Conservation (phyloP, 2,797 vertebrate genomes). For the Onychomys arenicola region DNA sequence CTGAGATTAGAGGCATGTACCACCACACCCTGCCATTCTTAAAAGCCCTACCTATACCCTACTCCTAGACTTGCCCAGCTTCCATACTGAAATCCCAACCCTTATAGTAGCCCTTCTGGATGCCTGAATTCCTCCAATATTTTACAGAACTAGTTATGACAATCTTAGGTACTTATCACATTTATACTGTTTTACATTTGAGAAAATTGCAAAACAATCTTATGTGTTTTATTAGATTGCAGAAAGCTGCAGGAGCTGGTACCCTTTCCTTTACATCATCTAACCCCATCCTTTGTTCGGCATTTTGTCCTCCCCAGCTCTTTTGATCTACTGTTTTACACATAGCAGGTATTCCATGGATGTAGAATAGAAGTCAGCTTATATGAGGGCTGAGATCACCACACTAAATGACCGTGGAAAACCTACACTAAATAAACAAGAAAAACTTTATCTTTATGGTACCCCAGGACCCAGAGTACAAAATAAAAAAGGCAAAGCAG, state of each 20-base stretch:
- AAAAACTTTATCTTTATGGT: not conserved
- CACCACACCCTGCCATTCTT: not conserved
- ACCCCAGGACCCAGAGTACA: not conserved
- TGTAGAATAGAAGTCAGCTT: not conserved
- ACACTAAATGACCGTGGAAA: not conserved
- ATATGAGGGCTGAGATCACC: not conserved
- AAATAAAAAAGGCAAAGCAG: slow-evolving; percentile 35
- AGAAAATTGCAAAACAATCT: not conserved
- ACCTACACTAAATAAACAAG: not conserved
- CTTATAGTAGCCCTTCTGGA: not conserved
- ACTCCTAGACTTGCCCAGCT: not conserved
- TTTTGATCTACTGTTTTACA: slow-evolving; percentile 4
- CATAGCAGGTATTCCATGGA: not conserved
- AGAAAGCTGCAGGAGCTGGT: not conserved
- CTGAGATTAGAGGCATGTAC: not conserved
- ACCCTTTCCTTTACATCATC: not conserved
- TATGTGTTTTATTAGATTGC: slow-evolving; percentile 9
- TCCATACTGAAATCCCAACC: not conserved
- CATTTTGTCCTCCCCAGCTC: not conserved
- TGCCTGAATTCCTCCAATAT: slow-evolving; percentile 22
- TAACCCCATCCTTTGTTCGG: not conserved
- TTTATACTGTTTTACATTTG: slow-evolving; percentile 17
- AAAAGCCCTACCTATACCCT: not conserved
- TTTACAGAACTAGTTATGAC: not conserved
- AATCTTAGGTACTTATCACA: slow-evolving; percentile 1